These are phyloP conservation scores for Plecturocebus donacophilus DNA, from an alignment of 2,113 vertebrate genomes.

Conservation along the genomic window DNA sequence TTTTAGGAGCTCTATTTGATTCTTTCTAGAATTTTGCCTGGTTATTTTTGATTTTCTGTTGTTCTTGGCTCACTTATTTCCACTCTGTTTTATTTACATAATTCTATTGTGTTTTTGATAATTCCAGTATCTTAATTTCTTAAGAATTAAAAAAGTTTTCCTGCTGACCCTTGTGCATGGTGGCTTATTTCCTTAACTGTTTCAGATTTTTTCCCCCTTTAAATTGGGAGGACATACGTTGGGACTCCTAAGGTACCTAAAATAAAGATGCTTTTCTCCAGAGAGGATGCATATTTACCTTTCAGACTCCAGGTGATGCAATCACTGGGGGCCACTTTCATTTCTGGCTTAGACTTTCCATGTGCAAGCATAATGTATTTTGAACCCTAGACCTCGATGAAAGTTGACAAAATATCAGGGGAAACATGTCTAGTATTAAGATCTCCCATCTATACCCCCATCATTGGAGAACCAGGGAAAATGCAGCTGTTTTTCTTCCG, in stretches of 20 bases:
- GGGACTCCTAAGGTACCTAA: not conserved
- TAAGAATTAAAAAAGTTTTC: not conserved
- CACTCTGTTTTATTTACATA: not conserved
- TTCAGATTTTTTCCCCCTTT: not conserved
- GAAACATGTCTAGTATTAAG: not conserved
- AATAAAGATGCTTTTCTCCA: constrained; percentile 7
- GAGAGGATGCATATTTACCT: not conserved
- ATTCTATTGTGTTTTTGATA: constrained; percentile 9
- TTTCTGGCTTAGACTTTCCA: not conserved
- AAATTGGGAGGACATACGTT: not conserved
- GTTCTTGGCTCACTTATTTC: not conserved
- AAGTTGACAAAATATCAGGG: not conserved
- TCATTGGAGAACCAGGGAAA: not conserved
- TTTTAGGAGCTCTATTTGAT: not conserved
- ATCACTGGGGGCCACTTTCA: not conserved
- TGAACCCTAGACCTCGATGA: not conserved
- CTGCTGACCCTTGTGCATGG: not conserved
- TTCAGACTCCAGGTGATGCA: not conserved
- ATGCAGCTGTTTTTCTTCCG: not conserved
- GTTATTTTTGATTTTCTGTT: not conserved
- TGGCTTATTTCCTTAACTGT: not conserved
- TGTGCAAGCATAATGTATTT: not conserved
- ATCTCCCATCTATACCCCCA: not conserved
- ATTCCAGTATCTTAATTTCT: not conserved
- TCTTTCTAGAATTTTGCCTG: not conserved